phyloP scores from a whole-genome alignment of 2,797 vertebrate genomes.

The Clarias platycephalus region DNA sequence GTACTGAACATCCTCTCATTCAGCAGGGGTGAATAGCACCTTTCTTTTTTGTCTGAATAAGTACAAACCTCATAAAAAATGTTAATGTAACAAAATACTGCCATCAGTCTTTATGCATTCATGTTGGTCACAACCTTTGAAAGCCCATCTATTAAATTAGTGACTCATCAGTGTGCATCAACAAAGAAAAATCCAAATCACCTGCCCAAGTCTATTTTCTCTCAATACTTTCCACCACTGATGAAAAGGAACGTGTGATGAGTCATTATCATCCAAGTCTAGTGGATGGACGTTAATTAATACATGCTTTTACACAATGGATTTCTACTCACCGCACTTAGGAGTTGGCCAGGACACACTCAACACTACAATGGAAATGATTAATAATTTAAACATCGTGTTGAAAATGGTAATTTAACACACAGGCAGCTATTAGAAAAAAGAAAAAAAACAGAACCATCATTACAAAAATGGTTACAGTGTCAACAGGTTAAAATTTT shows the following conservation, averaged over 20 bases:
- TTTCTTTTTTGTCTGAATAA: not conserved
- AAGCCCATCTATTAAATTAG: not conserved
- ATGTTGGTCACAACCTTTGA: not conserved
- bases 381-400: slow-evolving; percentile 13
- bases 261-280: not conserved
- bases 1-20: not conserved
- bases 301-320: not conserved
- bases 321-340: not conserved
- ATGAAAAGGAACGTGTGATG: not conserved
- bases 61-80: not conserved
- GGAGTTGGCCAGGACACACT: not conserved
- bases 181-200: not conserved
- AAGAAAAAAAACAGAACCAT: not conserved
- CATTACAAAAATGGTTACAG: not conserved
- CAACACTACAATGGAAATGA: slow-evolving; percentile 7
- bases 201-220: not conserved
- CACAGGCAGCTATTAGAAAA: not conserved
- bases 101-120: not conserved
- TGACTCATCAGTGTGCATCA: not conserved
- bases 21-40: not conserved
- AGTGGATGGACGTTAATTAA: not conserved
- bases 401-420: not conserved
- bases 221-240: not conserved
- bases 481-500: not conserved
- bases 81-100: not conserved